Conservation (phyloP, 2,888 invertebrate genomes). For the Campaea margaritaria region DNA sequence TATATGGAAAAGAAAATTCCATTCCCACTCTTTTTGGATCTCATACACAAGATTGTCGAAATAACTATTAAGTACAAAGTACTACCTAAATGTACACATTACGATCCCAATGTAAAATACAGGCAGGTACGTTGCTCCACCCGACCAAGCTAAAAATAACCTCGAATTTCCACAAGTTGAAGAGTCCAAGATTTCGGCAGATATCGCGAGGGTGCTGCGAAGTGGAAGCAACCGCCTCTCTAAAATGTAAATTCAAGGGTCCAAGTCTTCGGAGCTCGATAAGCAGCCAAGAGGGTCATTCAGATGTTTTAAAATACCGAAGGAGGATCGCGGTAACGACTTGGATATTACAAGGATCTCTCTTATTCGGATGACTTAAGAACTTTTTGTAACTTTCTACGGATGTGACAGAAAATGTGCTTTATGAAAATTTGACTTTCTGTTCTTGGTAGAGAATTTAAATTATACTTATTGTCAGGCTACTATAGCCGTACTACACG, state of each 20-base stretch:
- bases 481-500: too few relatives aligned
- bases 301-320: slow-evolving; percentile 29
- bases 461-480: too few relatives aligned
- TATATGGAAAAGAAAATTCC: too few relatives aligned
- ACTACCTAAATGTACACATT: too few relatives aligned
- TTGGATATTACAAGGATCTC: slow-evolving; percentile 9
- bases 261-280: slow-evolving; percentile 21
- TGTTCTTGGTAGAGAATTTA: too few relatives aligned
- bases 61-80: too few relatives aligned
- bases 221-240: slow-evolving; percentile 19
- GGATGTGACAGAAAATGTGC: too few relatives aligned
- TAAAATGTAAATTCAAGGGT: slow-evolving; percentile 32
- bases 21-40: too few relatives aligned
- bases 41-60: too few relatives aligned
- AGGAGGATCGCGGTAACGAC: slow-evolving; percentile 1
- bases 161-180: slow-evolving; percentile 16
- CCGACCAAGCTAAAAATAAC: slow-evolving; percentile 9
- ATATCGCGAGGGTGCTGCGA: slow-evolving; percentile 22
- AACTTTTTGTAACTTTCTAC: background rate
- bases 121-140: background rate
- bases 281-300: slow-evolving; percentile 22
- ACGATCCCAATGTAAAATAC: background rate
- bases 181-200: slow-evolving; percentile 22
- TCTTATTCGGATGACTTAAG: slow-evolving; percentile 1
- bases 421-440: too few relatives aligned